These are phyloP conservation scores for Numenius phaeopus DNA, from an alignment of 2,797 vertebrate genomes.

Conservation along the genomic window DNA sequence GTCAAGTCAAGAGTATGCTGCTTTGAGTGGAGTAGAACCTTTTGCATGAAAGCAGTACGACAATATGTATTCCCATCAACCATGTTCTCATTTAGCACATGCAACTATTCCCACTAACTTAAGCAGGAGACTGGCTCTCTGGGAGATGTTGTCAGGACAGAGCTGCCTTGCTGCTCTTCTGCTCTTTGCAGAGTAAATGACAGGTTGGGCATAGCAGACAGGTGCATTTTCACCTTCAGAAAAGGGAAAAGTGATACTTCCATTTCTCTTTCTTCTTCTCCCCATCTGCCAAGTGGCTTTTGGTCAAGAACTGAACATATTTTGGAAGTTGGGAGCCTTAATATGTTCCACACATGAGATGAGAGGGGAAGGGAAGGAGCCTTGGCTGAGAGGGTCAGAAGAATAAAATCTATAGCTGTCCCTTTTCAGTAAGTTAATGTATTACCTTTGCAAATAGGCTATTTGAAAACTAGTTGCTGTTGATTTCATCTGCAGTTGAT, in stretches of 20 bases:
- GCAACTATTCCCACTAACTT: background rate
- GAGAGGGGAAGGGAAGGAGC: background rate
- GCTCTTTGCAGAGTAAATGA: background rate
- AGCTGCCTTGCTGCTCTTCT: background rate
- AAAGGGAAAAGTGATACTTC: background rate
- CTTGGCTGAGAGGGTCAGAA: background rate
- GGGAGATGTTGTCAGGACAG: background rate
- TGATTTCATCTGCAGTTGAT: background rate
- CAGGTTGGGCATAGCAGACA: rapidly evolving
- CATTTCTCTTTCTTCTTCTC: background rate
- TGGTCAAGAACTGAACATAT: background rate
- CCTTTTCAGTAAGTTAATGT: background rate
- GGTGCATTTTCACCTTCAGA: background rate
- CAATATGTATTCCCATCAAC: background rate
- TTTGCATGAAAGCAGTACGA: background rate
- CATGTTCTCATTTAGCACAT: background rate
- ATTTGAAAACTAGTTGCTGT: background rate
- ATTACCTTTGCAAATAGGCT: background rate
- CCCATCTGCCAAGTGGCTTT: background rate
- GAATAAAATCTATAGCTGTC: background rate
- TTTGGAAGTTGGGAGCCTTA: background rate
- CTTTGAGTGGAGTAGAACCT: background rate
- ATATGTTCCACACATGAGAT: background rate
- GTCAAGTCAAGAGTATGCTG: background rate
- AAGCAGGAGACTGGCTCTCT: background rate